Evolutionary conservation across 64 coral and sea anemone species (phyloP).

Genomic region (Montipora capricornis): DNA sequence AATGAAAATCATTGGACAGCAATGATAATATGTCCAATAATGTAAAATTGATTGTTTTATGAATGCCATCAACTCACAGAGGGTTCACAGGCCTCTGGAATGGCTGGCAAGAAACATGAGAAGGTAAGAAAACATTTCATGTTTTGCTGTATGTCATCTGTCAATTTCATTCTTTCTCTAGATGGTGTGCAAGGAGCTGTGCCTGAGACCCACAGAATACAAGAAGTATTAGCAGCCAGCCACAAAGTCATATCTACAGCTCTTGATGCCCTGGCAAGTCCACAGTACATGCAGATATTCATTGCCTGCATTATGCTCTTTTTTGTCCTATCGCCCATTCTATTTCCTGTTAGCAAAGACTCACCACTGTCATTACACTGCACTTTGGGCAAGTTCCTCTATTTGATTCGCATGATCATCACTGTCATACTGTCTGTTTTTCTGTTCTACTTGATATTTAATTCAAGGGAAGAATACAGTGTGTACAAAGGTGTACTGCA

Average conservation of each 20-base stretch:
- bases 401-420: conserved; percentile 58
- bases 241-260: conserved; percentile 35
- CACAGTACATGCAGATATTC: conserved; percentile 34
- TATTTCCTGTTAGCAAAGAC: conserved; percentile 36
- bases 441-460: conserved; percentile 63
- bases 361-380: conserved; percentile 47
- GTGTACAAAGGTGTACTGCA: conserved; percentile 70
- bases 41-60: too few relatives aligned
- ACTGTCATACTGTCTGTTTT: conserved; percentile 55
- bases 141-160: too few relatives aligned
- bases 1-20: too few relatives aligned
- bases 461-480: conserved; percentile 71
- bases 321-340: conserved; percentile 62
- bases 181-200: neutral
- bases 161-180: neutral
- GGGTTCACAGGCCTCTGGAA: too few relatives aligned
- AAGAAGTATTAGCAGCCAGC: conserved; percentile 51
- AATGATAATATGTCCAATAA: too few relatives aligned
- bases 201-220: conserved; percentile 18
- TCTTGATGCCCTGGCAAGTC: conserved; percentile 15
- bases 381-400: conserved; percentile 52
- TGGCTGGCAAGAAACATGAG: too few relatives aligned
- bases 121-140: too few relatives aligned
- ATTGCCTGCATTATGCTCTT: conserved; percentile 41
- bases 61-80: too few relatives aligned